Conservation (phyloP, 2,113 vertebrate genomes). For the Phasianus colchicus region DNA sequence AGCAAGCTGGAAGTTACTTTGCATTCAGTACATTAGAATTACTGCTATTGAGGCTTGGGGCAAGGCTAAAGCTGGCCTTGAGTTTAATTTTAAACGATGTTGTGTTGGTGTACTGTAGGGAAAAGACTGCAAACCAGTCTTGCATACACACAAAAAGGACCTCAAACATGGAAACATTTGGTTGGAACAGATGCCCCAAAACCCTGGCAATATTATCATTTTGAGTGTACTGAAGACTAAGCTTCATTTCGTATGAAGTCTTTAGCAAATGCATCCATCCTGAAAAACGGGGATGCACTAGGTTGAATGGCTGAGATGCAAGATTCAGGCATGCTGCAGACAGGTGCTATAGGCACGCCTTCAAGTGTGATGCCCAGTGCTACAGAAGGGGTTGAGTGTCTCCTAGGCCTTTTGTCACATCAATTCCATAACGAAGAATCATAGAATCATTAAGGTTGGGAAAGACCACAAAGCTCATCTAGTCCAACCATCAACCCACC, state of each 20-base stretch:
- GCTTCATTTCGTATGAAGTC: not conserved
- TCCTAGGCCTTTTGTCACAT: not conserved
- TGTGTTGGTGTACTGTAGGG: not conserved
- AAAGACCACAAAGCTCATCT: no score
- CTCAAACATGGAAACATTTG: not conserved
- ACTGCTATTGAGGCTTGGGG: constrained; percentile 21
- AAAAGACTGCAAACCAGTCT: not conserved
- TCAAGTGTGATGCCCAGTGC: not conserved
- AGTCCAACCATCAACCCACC: no score
- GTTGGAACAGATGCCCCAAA: not conserved
- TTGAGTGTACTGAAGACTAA: not conserved
- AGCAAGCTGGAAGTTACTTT: constrained; percentile 20
- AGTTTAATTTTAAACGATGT: constrained; percentile 29
- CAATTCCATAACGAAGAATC: accelerated
- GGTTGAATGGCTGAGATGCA: not conserved
- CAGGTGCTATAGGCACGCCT: not conserved
- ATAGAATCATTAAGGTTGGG: no score
- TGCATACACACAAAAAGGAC: not conserved
- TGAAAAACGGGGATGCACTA: not conserved
- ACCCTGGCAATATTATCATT: not conserved
- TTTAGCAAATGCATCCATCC: not conserved
- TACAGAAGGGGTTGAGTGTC: not conserved
- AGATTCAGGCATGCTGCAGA: not conserved
- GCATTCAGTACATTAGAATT: not conserved
- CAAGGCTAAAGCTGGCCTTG: constrained; percentile 39